phyloP scores from a whole-genome alignment of 2,797 vertebrate species.

The Chrysolophus pictus region DNA sequence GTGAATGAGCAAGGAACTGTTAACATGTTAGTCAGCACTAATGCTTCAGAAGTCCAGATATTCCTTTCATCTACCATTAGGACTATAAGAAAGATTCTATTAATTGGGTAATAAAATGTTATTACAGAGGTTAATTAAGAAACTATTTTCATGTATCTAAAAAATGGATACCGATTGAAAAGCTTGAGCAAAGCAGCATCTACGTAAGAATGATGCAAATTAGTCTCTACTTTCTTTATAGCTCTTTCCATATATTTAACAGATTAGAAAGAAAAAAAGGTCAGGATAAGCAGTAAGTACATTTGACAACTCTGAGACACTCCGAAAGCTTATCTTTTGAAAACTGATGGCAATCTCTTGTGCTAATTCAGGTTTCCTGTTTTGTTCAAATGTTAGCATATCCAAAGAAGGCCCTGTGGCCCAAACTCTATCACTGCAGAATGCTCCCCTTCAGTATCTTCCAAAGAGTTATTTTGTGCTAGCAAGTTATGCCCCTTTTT shows the following conservation, averaged over 20 bases:
- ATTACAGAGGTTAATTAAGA: neutral
- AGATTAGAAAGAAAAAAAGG: neutral
- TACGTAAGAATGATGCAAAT: neutral
- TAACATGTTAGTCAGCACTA: neutral
- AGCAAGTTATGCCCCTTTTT: neutral
- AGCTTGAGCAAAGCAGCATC: neutral
- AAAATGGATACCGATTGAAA: neutral
- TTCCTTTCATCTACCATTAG: neutral
- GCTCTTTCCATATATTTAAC: neutral
- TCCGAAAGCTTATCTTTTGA: neutral
- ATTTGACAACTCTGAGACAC: neutral
- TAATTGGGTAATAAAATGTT: neutral
- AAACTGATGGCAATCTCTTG: neutral
- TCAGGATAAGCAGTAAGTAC: neutral
- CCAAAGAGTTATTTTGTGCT: neutral
- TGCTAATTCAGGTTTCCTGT: neutral
- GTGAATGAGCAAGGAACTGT: neutral
- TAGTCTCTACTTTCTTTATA: neutral
- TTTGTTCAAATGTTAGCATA: neutral
- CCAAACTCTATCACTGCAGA: neutral
- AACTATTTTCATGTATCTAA: neutral
- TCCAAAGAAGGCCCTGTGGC: neutral
- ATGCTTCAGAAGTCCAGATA: neutral
- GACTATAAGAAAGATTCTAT: neutral
- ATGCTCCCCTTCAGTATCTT: neutral